Evolutionary conservation across 1,140 invertebrate genomes (phyloP), one percentile per base, ranked within the genome.

Genomic region (Chlorops oryzae): DNA sequence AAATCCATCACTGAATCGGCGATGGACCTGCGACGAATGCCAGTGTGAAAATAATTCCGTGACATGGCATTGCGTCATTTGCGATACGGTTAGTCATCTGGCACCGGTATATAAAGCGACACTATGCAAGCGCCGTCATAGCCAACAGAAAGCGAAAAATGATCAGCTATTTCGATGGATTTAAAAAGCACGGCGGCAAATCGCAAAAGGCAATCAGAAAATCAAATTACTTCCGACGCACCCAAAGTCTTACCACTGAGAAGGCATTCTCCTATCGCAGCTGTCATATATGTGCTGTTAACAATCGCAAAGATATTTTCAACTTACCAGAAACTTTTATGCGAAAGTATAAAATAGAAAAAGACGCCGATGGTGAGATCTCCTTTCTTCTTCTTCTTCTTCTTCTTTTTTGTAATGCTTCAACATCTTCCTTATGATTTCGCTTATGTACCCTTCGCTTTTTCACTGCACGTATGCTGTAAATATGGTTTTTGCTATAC

Each of bases 101-200:
- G 70, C 70, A 15, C 70, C 70, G 42, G 68, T 72, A 25, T 72
- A 72, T 50, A 72, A 72, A 52, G 70, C 60, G 37, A 71, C 58
- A 12, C 43, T 58, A 13, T 52, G 32, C 23, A 50, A 53, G 35
- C 56, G 53, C 32, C 12, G 44, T 47, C 22, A 42, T 34, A 48
- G 23, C 22, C 35, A 38, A 18, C 22, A 40, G 9, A 43, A 43
- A 51, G 25, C 50, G 47, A 10, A 43, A 43, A 51, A 22, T 44
- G 47, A 42, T 24, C 38, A 47, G 42, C 27, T 42, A 45, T n/a
- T n/a, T 25, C 24, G 40, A 43, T 28, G 39, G 37, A 15, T 38
- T 34, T 23, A 21, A 47, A 45, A 28, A 45, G 32, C 17, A 20
- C 23, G 41, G 48, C 25, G 39, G 40, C 22, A 48, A 38, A 48